Conservation (phyloP, 2,888 invertebrate species). For the Petrolisthes cinctipes region DNA sequence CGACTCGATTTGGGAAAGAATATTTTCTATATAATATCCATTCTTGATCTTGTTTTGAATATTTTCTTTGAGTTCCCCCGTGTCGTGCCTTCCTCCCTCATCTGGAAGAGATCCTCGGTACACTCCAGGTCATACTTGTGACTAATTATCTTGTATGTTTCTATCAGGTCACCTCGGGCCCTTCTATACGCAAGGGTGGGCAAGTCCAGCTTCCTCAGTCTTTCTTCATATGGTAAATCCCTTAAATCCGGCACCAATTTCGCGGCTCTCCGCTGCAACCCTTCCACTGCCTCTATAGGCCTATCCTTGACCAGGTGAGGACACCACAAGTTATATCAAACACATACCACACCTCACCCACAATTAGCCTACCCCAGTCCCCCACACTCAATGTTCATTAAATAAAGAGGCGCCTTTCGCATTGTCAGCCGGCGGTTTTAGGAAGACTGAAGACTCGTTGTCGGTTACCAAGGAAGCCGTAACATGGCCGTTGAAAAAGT, state of each 20-base stretch:
- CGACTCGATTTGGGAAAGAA: constrained; percentile 2
- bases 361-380: too few relatives aligned
- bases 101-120: neutral
- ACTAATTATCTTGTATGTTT: constrained; percentile 5
- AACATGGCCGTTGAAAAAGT: too few relatives aligned
- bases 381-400: too few relatives aligned
- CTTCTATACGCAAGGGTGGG: neutral
- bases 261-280: neutral
- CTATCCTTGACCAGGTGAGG: constrained; percentile 1
- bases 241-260: neutral
- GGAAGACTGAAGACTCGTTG: too few relatives aligned
- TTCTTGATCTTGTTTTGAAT: constrained; percentile 2
- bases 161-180: neutral
- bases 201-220: neutral
- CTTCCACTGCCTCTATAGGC: too few relatives aligned
- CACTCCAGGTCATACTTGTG: neutral
- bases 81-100: constrained; percentile 3
- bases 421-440: too few relatives aligned
- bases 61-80: constrained; percentile 6
- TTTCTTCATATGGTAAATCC: constrained; percentile 8
- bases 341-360: too few relatives aligned
- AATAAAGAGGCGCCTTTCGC: too few relatives aligned
- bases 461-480: too few relatives aligned
- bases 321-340: too few relatives aligned
- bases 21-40: constrained; percentile 15